Evolutionary conservation across 2,113 vertebrate genomes (phyloP), one percentile per base, ranked within the genome.

Genomic region (Ceyx cyanopectus): DNA sequence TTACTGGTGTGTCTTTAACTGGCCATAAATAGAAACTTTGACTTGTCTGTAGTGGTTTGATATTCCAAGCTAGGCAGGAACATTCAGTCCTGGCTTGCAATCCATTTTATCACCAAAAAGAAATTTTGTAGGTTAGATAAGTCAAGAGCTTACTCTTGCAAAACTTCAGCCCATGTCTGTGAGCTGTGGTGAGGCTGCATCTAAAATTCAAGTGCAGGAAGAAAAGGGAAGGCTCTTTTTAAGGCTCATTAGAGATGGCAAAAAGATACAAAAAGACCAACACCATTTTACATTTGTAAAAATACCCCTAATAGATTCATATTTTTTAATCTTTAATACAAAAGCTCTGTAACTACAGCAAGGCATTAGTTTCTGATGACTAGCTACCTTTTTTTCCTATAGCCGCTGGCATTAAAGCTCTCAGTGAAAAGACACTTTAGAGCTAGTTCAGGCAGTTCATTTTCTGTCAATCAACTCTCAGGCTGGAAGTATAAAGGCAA

Each of bases 401-500:
- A 90, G 94, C 97, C 95, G 90, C 93, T 97, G 97, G 96, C 96
- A 92, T 73, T 87, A 97, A 97, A 97, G 93, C 65, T 53, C 75
- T 90, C 86, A 67, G 78, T 89, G 70, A 96, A 93, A 92, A 93
- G 91, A 85, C 89, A 95, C 89, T 87, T 96, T 87, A 93, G 91
- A 97, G 92, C 74, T 83, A 73, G 87, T 96, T 96, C 67, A 57
- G 95, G 93, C 82, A 82, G 89, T 81, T 94, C 87, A 87, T 96
- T 96, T 96, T 92, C 97, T 97, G 93, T 97, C 98, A 96, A 87
- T 97, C 97, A 97, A 37, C 76, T 82, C 80, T 95, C 69, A 94
- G 88, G 72, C 48, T 96, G 85, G 53, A 96, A 96, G 93, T 82
- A 94, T 84, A 95, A 97, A 97, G 91, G 94, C 87, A 89, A 77